Evolutionary conservation across 2,797 vertebrate species (phyloP), one percentile per base, ranked within the genome.

Genomic region (Triplophysa bombifrons): DNA sequence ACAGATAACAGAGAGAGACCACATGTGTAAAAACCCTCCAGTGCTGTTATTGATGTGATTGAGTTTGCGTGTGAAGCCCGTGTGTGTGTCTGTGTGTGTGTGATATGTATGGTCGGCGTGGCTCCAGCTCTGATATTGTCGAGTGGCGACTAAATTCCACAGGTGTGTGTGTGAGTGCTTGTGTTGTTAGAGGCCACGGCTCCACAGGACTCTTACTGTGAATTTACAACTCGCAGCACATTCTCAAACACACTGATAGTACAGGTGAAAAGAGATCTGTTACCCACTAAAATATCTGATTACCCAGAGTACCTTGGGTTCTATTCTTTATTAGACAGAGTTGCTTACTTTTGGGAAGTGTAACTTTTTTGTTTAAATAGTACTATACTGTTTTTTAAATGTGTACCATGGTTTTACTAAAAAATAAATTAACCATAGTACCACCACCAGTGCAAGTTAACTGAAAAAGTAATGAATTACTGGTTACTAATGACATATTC

Each of bases 81-180:
- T 41, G 41, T 10, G 38, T 41, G 38, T 41, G 30, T 4, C 1
- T 41, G 38, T 8, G 8, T 41, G 38, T 10, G 41, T 58, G 60
- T 73, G 82, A 85, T 90, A 82, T 74, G 82, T 58, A 76, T 83
- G 85, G 90, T 92, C 91, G 83, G 72, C 78, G 87, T 89, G 92
- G 91, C 94, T 94, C 94, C 92, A 92, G 87, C 88, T 88, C 88
- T 89, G 82, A 85, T 83, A 87, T 91, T 95, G 87, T 86, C 94
- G 80, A 72, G 88, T 84, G 81, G 85, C 44, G 89, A 91, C 84
- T 86, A 94, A 94, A 95, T 95, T 95, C 93, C 93, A 94, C 94
- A 93, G 88, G 72, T 84, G 75, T 48, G 88, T 93, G 94, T 85
- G 84, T 90, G 77, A 88, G 90, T 87, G 88, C 87, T 93, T 89